Conservation (phyloP, 2,113 vertebrate species). For the Donacobius atricapilla region DNA sequence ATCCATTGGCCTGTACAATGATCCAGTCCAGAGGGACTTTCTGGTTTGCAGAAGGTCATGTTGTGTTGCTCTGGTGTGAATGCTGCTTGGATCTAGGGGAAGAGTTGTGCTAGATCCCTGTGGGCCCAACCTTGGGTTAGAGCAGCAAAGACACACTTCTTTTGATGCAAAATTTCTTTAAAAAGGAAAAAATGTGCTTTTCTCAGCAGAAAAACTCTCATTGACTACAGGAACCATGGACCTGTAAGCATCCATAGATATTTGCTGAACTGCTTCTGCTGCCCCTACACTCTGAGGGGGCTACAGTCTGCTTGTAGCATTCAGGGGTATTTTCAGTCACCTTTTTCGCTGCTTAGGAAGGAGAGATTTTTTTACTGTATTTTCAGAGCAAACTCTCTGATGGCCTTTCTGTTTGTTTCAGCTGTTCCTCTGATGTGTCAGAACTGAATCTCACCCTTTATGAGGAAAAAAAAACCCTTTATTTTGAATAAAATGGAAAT, state of each 20-base stretch:
- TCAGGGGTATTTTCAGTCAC: background rate
- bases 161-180: background rate
- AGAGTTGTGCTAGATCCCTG: background rate
- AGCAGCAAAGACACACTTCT: background rate
- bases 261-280: background rate
- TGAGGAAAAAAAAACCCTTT: background rate
- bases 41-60: background rate
- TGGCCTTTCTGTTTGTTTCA: background rate
- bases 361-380: background rate
- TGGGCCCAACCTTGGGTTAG: too few relatives aligned
- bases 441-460: background rate
- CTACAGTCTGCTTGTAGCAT: background rate
- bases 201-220: background rate
- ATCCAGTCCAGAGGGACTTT: background rate
- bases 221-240: rapidly evolving
- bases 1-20: rapidly evolving
- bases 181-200: background rate
- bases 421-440: background rate
- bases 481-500: background rate
- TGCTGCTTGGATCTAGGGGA: background rate
- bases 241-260: background rate
- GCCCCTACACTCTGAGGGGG: background rate
- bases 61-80: rapidly evolving
- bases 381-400: background rate
- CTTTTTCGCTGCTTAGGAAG: background rate